Evolutionary conservation across 2,797 vertebrate species (phyloP), one percentile per base, ranked within the genome.

Genomic region (Fistularia commersonii): DNA sequence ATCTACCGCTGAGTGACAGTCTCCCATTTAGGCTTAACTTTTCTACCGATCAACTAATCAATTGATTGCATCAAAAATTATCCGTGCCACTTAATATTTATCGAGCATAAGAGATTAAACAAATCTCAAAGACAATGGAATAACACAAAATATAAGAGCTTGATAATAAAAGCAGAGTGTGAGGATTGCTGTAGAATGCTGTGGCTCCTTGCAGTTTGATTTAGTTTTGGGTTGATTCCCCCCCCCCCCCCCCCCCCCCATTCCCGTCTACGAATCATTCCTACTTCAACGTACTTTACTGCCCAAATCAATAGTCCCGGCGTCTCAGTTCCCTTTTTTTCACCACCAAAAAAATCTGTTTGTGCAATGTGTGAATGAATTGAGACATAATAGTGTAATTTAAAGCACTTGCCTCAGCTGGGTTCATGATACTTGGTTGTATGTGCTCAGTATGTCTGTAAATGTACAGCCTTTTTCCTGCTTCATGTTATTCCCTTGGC

Each of bases 261-360:
- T 53, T 51, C 65, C 61, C 46, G 47, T 36, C 14, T 15, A 6
- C 33, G 53, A 42, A 64, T 72, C 78, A 66, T 76, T 73, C 67
- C 82, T 69, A 61, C 59, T 57, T 70, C 57, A 61, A 83, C 77
- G 72, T 56, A 72, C 69, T 81, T 38, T 12, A 50, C 61, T 57
- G 33, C 37, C 44, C 48, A 62, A 66, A 86, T 85, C 81, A 80
- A 83, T 84, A 74, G 40, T 61, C 34, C 54, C 36, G 51, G 67
- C 4, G 23, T 44, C 61, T 11, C 3, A 41, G 38, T 66, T 50
- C 51, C 44, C 55, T 66, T 61, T 41, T 38, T 36, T 58, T 43
- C 52, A 48, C 76, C 67, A 55, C 39, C 38, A 10, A 69, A 56
- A 74, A 61, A 32, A 45, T 55, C 57, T 12, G 47, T 34, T 37